Conservation (phyloP, 2,113 vertebrate species). For the Clinocottus analis region DNA sequence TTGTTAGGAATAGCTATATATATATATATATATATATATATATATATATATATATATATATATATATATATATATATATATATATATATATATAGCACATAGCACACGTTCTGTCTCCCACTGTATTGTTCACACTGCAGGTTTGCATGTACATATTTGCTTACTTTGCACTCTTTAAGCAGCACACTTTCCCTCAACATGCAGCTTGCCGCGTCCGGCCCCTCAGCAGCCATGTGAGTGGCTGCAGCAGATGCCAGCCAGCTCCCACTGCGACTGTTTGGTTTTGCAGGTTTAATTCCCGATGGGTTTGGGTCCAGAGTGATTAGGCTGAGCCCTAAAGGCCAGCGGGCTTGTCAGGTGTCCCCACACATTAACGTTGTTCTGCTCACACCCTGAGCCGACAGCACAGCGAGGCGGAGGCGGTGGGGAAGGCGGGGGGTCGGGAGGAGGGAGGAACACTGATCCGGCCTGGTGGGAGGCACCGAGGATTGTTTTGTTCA, state of each 20-base stretch:
- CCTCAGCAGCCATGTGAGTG: conserved; percentile 38
- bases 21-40: too few species aligned
- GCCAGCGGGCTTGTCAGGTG: conserved; percentile 78
- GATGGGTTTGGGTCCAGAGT: conserved; percentile 76
- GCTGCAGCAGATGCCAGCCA: conserved; percentile 70
- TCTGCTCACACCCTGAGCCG: conserved; percentile 73
- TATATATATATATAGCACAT: too few species aligned
- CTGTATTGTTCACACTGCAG: not conserved
- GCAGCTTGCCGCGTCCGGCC: not conserved
- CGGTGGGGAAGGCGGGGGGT: too few species aligned
- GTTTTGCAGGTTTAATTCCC: conserved; percentile 79
- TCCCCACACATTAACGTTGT: conserved; percentile 78
- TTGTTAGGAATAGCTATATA: not conserved
- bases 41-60: too few species aligned
- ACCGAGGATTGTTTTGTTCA: conserved; percentile 16
- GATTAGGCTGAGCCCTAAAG: conserved; percentile 79
- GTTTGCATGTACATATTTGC: conserved; percentile 4
- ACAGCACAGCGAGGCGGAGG: conserved; percentile 69
- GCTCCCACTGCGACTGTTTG: conserved; percentile 82
- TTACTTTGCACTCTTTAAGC: conserved; percentile 2
- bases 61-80: too few species aligned
- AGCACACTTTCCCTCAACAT: not conserved
- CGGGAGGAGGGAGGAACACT: conserved; percentile 24
- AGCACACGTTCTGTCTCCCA: not conserved
- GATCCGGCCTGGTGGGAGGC: conserved; percentile 56